phyloP scores from a whole-genome alignment of 2,888 invertebrate genomes.

The Andrena marginata region DNA sequence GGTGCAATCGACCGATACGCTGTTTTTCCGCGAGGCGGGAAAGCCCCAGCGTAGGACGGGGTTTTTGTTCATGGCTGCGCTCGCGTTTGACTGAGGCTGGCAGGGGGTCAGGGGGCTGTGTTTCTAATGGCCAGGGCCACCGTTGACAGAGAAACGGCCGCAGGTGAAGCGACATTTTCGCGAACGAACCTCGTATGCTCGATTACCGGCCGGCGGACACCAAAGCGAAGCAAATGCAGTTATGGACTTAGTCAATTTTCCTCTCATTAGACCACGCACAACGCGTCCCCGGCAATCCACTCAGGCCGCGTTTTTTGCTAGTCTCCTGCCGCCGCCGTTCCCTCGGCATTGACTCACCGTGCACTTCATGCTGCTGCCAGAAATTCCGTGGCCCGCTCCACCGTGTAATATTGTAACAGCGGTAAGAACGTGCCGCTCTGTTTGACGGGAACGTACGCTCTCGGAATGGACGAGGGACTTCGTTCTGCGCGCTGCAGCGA shows the following conservation, averaged over 20 bases:
- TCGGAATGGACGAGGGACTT: background rate
- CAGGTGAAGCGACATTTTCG: slow-evolving; percentile 64
- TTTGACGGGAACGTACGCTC: slow-evolving; percentile 20
- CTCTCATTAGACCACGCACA: slow-evolving; percentile 65
- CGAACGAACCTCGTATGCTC: slow-evolving; percentile 43
- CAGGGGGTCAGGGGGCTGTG: slow-evolving; percentile 30
- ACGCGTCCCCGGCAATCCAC: slow-evolving; percentile 59
- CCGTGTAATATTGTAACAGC: slow-evolving; percentile 23
- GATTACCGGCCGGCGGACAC: slow-evolving; percentile 47
- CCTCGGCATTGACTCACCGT: slow-evolving; percentile 4
- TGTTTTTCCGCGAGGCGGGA: slow-evolving; percentile 45
- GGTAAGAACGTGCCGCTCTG: background rate
- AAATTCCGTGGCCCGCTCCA: slow-evolving; percentile 17
- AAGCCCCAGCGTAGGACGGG: slow-evolving; percentile 9
- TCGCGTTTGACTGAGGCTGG: slow-evolving; percentile 60
- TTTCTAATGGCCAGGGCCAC: slow-evolving; percentile 30
- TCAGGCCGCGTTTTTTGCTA: slow-evolving; percentile 45
- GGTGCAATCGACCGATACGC: slow-evolving; percentile 39
- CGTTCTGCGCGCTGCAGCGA: background rate
- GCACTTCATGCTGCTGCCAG: slow-evolving; percentile 1
- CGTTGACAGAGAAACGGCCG: slow-evolving; percentile 28
- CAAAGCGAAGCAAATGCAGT: slow-evolving; percentile 53
- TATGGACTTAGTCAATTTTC: slow-evolving; percentile 63
- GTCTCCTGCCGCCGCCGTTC: slow-evolving; percentile 11
- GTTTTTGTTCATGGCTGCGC: slow-evolving; percentile 34